Percentiles rank a stretch among this genome's conserved stretches.
phyloP scores from a whole-genome alignment of 2,888 invertebrate species.

The Drosophila recens region DNA sequence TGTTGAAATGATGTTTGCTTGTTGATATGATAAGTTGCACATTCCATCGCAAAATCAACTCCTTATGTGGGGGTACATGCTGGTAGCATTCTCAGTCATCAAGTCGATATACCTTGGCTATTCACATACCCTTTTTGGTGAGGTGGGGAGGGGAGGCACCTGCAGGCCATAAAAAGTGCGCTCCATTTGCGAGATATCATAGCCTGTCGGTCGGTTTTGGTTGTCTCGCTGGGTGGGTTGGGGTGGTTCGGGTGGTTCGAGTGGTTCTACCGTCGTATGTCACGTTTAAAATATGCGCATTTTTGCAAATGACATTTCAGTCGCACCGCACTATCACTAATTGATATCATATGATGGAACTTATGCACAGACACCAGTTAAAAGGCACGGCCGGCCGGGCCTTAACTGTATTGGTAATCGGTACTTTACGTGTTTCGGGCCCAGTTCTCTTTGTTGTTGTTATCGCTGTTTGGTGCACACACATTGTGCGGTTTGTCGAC shows the following conservation, averaged over 20 bases:
- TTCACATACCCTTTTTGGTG: background rate
- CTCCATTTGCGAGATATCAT: conserved; percentile 58
- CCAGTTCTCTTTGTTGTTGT: conserved; percentile 21
- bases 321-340: conserved; percentile 80
- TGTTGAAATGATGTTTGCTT: too few species aligned
- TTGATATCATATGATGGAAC: conserved; percentile 80
- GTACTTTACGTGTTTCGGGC: conserved; percentile 59
- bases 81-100: background rate
- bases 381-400: conserved; percentile 3
- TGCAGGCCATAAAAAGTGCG: conserved; percentile 44
- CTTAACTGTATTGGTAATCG: conserved; percentile 64
- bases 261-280: conserved; percentile 54
- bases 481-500: conserved; percentile 73
- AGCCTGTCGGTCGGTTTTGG: conserved; percentile 37
- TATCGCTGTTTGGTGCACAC: conserved; percentile 20
- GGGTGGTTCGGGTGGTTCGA: conserved; percentile 5
- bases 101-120: conserved; percentile 12
- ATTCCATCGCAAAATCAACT: too few species aligned
- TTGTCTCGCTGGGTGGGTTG: conserved; percentile 30
- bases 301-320: conserved; percentile 81
- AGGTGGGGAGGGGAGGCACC: background rate
- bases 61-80: background rate
- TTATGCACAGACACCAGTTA: conserved; percentile 69
- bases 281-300: conserved; percentile 78
- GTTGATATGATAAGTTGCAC: too few species aligned